Conservation (phyloP, 2,797 vertebrate species). For the Gephyroberyx darwinii region DNA sequence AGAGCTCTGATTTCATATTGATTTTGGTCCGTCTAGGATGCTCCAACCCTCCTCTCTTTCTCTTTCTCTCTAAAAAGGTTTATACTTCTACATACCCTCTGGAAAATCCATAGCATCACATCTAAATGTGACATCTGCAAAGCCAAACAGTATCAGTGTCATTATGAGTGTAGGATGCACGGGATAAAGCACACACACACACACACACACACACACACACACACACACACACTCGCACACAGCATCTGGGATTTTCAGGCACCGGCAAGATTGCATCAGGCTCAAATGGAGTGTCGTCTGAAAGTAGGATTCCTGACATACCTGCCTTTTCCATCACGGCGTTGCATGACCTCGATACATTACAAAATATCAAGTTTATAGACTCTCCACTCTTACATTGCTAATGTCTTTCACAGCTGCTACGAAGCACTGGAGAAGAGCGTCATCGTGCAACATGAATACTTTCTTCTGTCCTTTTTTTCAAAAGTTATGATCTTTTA, state of each 20-base stretch:
- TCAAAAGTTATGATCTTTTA: constrained; percentile 43
- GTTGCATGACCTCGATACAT: constrained; percentile 69
- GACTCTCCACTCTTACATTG: constrained; percentile 63
- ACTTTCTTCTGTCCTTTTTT: constrained; percentile 33
- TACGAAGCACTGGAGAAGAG: constrained; percentile 43
- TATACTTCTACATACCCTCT: constrained; percentile 54
- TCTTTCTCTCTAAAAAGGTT: constrained; percentile 35
- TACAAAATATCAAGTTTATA: constrained; percentile 76
- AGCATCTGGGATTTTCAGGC: constrained; percentile 71
- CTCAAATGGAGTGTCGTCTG: constrained; percentile 64
- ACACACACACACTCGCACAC: constrained; percentile 3
- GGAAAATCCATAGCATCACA: constrained; percentile 69
- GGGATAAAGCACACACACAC: constrained; percentile 48
- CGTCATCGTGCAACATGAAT: constrained; percentile 43
- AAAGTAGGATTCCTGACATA: constrained; percentile 78
- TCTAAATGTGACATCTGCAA: constrained; percentile 66
- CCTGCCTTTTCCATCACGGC: constrained; percentile 79
- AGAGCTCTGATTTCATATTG: constrained; percentile 70
- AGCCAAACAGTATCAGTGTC: constrained; percentile 65
- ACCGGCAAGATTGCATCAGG: constrained; percentile 69
- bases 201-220: constrained; percentile 22
- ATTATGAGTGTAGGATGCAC: constrained; percentile 63
- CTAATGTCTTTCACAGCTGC: constrained; percentile 74
- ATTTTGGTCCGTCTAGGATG: constrained; percentile 63
- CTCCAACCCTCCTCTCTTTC: constrained; percentile 40